Evolutionary conservation across 1,140 invertebrate genomes (phyloP), one percentile per base, ranked within the genome.

Genomic region (Cheumatopsyche charites): DNA sequence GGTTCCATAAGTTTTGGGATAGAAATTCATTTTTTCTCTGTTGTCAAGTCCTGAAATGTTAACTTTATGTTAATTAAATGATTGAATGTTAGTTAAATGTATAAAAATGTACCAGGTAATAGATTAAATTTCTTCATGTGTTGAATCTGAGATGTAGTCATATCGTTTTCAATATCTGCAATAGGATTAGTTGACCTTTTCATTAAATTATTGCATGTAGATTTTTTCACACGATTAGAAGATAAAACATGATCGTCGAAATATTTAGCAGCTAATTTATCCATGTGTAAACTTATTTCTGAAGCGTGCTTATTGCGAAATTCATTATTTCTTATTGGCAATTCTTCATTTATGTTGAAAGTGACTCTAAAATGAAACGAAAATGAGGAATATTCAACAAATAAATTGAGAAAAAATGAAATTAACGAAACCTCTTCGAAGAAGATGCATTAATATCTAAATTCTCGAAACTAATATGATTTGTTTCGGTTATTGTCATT

Each of bases 111-210:
- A 66, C 63, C 63, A 1, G 21, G 5, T 29, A 68, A 5, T 21
- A 68, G 26, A n/a, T 68, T 15, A 68, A 26, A 19, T 41, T 36
- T 68, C 36, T 68, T 47, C 66, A 68, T 68, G 25, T 68, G 49
- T 21, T 68, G 45, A 1, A 55, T 1, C 9, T 23, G 29, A 15
- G 66, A 41, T 9, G 55, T 36, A 41, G 66, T 55, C 66, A 68
- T 68, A 23, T 68, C 66, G 19, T 68, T 55, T 11, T 12, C n/a
- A 17, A 68, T 29, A 58, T 55, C 29, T 29, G 5, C 12, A 23
- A 45, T 13, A 66, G 23, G 9, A 15, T 42, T 41, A 1, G 11
- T 12, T 17, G 3, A 9, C 41, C 6, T 21, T 5, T 1, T 21
- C 1, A 4, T 25, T 1, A 12, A 5, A 7, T n/a, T 1, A 17